Evolutionary conservation across 2,888 invertebrate species (phyloP).

Genomic region (Drosophila barbarae): DNA sequence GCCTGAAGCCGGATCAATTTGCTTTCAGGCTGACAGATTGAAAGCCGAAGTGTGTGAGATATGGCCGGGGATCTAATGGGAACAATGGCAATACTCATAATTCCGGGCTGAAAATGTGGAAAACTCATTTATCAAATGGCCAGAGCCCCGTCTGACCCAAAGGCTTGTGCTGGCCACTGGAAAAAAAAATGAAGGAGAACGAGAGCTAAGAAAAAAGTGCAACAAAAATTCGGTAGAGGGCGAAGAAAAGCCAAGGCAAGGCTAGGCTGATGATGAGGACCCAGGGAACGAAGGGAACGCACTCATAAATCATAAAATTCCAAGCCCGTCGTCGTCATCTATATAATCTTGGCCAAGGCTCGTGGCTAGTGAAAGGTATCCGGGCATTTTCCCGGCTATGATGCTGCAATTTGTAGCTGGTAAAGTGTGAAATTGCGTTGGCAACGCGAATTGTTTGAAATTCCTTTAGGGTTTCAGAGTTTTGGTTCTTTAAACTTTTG

Average conservation of each 20-base stretch:
- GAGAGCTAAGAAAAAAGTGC: constrained; percentile 18
- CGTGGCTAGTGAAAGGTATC: constrained; percentile 25
- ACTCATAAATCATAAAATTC: constrained; percentile 74
- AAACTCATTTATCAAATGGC: constrained; percentile 72
- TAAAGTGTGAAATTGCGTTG: constrained; percentile 74
- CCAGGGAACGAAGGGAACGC: constrained; percentile 7
- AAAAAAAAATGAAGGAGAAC: neutral
- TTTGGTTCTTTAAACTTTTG: neutral
- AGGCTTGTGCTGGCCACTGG: constrained; percentile 21
- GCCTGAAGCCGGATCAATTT: constrained; percentile 25
- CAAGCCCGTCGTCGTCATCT: constrained; percentile 69
- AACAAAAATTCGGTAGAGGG: constrained; percentile 43
- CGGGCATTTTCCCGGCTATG: constrained; percentile 55
- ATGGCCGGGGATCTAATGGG: constrained; percentile 10
- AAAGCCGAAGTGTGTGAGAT: constrained; percentile 18
- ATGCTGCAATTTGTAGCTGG: constrained; percentile 73
- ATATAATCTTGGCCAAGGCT: constrained; percentile 58
- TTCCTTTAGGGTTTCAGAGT: neutral
- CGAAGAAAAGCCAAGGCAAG: constrained; percentile 28
- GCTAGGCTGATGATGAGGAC: constrained; percentile 2
- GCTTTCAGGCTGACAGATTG: constrained; percentile 33
- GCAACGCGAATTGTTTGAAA: constrained; percentile 63
- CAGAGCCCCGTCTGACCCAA: constrained; percentile 49
- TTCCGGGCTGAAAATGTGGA: constrained; percentile 48
- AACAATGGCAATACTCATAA: constrained; percentile 39